A percentile compares a stretch with the other conserved stretches of the same genome.
phyloP scores from a whole-genome alignment of 1,140 invertebrate genomes.

The Campoletis sonorensis region DNA sequence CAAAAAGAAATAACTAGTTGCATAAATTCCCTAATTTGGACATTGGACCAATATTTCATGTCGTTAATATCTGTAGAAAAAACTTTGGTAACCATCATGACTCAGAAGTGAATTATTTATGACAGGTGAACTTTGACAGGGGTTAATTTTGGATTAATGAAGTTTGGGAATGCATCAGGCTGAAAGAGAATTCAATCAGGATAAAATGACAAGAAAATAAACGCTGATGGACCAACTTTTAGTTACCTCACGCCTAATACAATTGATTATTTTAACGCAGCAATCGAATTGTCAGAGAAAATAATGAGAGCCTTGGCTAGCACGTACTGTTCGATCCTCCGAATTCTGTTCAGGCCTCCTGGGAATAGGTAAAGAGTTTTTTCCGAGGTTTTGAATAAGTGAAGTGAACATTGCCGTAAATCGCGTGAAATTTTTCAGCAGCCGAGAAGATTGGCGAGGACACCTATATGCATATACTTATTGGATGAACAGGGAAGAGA shows the following conservation, averaged over 20 bases:
- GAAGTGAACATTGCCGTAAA: conserved; percentile 20
- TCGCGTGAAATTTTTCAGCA: conserved; percentile 5
- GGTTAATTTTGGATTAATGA: too few relatives aligned
- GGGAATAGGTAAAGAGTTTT: neutral
- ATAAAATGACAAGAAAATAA: too few relatives aligned
- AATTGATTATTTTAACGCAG: too few relatives aligned
- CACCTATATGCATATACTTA: conserved; percentile 12
- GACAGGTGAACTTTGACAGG: too few relatives aligned
- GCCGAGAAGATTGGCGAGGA: conserved; percentile 33
- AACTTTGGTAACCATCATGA: neutral
- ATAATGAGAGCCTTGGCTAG: too few relatives aligned
- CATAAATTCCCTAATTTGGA: conserved; percentile 71
- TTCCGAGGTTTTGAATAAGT: neutral
- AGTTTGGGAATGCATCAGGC: too few relatives aligned
- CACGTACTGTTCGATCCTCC: neutral
- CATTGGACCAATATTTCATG: conserved; percentile 42
- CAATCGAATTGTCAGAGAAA: too few relatives aligned
- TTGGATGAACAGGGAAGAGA: conserved; percentile 52
- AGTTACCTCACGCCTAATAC: too few relatives aligned
- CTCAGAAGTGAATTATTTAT: too few relatives aligned
- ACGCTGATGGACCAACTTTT: too few relatives aligned
- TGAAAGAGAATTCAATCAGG: too few relatives aligned
- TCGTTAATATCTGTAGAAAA: neutral
- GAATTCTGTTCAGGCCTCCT: neutral
- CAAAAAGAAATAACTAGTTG: conserved; percentile 44